Evolutionary conservation across 2,888 invertebrate genomes (phyloP), one percentile per base, ranked within the genome.

Genomic region (Callyntrura sp.): DNA sequence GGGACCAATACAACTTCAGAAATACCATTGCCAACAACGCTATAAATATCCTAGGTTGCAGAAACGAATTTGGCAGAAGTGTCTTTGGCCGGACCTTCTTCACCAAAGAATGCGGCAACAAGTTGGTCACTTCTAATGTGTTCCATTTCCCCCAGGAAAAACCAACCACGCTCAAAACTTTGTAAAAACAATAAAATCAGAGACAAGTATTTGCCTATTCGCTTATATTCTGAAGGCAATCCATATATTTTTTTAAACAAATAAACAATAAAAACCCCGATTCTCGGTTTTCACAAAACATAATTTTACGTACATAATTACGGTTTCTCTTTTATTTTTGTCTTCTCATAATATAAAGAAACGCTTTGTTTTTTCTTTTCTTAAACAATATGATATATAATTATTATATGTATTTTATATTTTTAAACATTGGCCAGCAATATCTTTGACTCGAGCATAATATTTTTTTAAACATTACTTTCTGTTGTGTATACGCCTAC

Each of bases 41-140:
- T 12, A 81, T 90, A n/a, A 91, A 91, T 81, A 90, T 91, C 45
- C 23, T 91, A 14, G 91, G 91, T 20, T 91, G 91, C 28, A 78
- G 79, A 12, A 91, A 91, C 55, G 85, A 86, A 9, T 91, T 91
- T 43, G 91, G 91, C 12, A 78, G 91, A 70, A 91, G 91, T 55
- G 91, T 91, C 48, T 91, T 90, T 65, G 87, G 91, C n/a, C 48
- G 91, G 17, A 86, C 90, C 6, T 91, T 35, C 48, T 90, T 91
- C 35, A 91, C 91, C 0, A 91, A 90, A 62, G 91, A 90, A 48
- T 91, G 91, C 79, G 87, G 78, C 4, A 90, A 91, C 48, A 91
- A 87, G 14, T 45, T 90, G 84, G 84, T 87, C n/a, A 87, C 91
- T 17, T 87, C 87, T 0, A 91, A 91, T 81, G 84, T 91, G 23